Percentiles rank a stretch among this genome's conserved stretches.
These are phyloP conservation scores for Andrena camellia DNA, from an alignment of 2,888 invertebrate genomes.

Conservation along the genomic window DNA sequence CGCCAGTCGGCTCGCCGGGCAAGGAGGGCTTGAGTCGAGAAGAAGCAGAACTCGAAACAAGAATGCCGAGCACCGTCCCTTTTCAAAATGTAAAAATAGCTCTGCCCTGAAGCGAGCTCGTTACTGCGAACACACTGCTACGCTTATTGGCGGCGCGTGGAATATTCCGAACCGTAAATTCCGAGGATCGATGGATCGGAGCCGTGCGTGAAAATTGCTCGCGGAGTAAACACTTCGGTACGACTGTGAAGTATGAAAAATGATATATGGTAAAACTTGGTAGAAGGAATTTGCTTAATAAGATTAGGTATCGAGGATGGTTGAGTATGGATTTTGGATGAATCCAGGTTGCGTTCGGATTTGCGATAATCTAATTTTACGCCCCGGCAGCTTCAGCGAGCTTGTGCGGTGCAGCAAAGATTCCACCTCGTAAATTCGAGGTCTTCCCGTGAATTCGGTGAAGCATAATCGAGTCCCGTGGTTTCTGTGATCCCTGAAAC, in stretches of 20 bases:
- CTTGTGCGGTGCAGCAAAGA: slow-evolving; percentile 34
- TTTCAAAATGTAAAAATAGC: slow-evolving; percentile 10
- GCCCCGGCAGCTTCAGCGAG: too few relatives aligned
- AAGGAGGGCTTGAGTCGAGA: slow-evolving; percentile 9
- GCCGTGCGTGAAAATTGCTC: background rate
- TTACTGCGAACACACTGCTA: slow-evolving; percentile 3
- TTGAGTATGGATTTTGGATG: background rate
- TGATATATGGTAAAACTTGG: too few relatives aligned
- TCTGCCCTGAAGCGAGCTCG: slow-evolving; percentile 7
- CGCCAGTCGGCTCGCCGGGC: background rate
- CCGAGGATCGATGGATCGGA: background rate
- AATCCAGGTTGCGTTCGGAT: slow-evolving; percentile 10
- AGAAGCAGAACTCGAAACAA: slow-evolving; percentile 12
- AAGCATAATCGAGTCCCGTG: slow-evolving; percentile 68
- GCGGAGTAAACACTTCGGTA: background rate
- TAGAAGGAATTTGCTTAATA: background rate
- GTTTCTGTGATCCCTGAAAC: slow-evolving; percentile 73
- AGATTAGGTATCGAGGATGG: background rate
- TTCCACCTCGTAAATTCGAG: slow-evolving; percentile 52
- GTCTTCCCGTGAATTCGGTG: slow-evolving; percentile 60
- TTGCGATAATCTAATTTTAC: slow-evolving; percentile 9
- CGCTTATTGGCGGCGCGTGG: background rate
- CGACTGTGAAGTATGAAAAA: background rate
- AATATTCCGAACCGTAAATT: background rate
- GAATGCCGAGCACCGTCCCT: background rate